These are phyloP conservation scores for Prochilodus magdalenae DNA, from an alignment of 2,113 vertebrate genomes.

Conservation along the genomic window DNA sequence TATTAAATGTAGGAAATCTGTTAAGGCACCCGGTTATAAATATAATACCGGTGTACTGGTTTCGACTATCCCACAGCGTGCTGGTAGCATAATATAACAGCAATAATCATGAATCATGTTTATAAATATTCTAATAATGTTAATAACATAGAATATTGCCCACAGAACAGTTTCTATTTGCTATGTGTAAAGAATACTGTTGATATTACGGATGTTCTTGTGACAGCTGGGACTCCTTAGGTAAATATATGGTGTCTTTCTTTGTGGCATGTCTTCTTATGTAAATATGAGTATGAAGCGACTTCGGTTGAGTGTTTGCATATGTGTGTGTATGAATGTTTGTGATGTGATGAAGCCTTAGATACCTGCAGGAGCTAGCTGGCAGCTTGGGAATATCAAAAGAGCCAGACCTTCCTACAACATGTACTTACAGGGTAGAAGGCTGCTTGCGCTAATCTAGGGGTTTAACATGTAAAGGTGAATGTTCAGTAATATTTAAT, in stretches of 20 bases:
- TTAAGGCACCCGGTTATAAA: too few species aligned
- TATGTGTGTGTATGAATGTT: background rate
- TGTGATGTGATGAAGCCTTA: background rate
- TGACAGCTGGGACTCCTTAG: slow-evolving; percentile 21
- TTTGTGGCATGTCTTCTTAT: background rate
- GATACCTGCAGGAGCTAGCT: background rate
- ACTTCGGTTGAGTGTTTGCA: background rate
- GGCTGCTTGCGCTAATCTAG: too few species aligned
- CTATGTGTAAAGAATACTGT: slow-evolving; percentile 44
- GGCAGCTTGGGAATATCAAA: too few species aligned
- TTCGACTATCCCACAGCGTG: too few species aligned
- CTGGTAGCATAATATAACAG: too few species aligned
- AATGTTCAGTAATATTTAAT: too few species aligned
- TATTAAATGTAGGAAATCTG: too few species aligned
- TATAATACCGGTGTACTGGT: too few species aligned
- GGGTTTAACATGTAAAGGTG: too few species aligned
- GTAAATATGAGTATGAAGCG: slow-evolving; percentile 5
- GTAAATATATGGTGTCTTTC: slow-evolving; percentile 5
- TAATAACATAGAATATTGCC: background rate
- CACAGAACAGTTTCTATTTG: slow-evolving; percentile 22
- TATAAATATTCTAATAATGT: background rate
- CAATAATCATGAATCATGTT: background rate
- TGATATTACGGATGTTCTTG: slow-evolving; percentile 36
- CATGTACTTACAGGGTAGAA: too few species aligned
- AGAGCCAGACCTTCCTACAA: too few species aligned